Evolutionary conservation across 2,888 invertebrate species (phyloP).

Genomic region (Brenthis ino): DNA sequence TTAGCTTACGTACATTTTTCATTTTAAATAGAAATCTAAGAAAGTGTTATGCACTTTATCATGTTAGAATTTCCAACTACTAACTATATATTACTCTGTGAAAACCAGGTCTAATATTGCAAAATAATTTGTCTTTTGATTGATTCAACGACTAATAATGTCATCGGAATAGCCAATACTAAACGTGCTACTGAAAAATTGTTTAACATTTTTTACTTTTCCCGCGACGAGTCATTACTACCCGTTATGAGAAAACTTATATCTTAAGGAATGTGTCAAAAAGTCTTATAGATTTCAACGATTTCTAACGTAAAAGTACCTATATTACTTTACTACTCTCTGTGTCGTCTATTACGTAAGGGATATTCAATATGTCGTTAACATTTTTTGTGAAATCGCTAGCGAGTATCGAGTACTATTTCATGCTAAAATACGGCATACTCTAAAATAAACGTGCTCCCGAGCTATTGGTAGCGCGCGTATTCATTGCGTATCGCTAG

Average conservation of each 20-base stretch:
- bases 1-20: no score
- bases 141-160: conserved; percentile 3
- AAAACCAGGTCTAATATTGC: conserved; percentile 4
- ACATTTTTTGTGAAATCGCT: no score
- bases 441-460: not conserved
- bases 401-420: not conserved
- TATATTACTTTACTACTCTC: no score
- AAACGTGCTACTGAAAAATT: conserved; percentile 2
- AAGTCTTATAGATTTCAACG: no score
- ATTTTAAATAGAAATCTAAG: no score
- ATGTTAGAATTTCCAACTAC: not conserved
- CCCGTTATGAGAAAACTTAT: not conserved
- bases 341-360: no score
- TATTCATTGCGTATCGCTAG: conserved; percentile 5
- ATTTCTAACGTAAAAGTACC: no score
- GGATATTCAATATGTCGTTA: no score
- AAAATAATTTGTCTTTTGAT: conserved; percentile 7
- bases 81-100: conserved; percentile 1
- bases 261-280: not conserved
- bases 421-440: not conserved
- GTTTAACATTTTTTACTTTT: conserved; percentile 9
- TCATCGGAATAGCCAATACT: not conserved
- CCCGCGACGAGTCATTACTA: conserved; percentile 2
- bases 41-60: no score
- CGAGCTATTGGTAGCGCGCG: not conserved